Evolutionary conservation across 2,113 vertebrate species (phyloP), one percentile per base, ranked within the genome.

Genomic region (Perccottus glenii): DNA sequence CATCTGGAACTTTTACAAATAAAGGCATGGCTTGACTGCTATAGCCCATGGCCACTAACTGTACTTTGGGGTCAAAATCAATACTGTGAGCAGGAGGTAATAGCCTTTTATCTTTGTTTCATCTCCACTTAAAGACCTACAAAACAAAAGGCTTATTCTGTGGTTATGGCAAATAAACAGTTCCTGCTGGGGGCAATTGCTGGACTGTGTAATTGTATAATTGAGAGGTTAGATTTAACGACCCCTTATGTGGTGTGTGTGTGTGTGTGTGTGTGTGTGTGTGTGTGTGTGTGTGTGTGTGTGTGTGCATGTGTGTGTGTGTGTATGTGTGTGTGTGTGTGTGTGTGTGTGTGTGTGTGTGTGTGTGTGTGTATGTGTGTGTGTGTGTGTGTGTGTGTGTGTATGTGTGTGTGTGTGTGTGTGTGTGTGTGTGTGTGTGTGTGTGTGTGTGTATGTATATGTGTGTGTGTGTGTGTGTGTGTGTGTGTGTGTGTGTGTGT

Each of bases 151-250:
- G 67, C 79, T 19, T 87, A 83, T 88, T 82, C 85, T 60, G 16
- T 32, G 53, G 66, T 61, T 59, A 82, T 86, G 69, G 70, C 74
- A 91, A 90, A 89, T 87, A 90, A 89, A 89, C 84, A 86, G 72
- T 83, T 90, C 76, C 78, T 85, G 81, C 88, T 86, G 75, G 85
- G 85, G 86, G 78, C 78, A 83, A 76, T 80, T 80, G 70, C 77
- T 83, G 85, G 81, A 82, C 78, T 85, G 76, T 87, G 84, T 86
- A 88, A 91, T 90, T 87, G 79, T 90, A 82, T 90, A 91, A 91
- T 90, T 89, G 86, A 88, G 87, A 86, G 84, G 72, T 83, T 89
- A 61, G 74, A 85, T 67, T 82, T 71, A 53, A 86, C 78, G 78
- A 83, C 78, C 77, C 51, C 73, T 53, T 55, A 43, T 47, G 48